Base-by-base conservation (phyloP, 2,113 vertebrate species). In the Serinus canaria region DNA sequence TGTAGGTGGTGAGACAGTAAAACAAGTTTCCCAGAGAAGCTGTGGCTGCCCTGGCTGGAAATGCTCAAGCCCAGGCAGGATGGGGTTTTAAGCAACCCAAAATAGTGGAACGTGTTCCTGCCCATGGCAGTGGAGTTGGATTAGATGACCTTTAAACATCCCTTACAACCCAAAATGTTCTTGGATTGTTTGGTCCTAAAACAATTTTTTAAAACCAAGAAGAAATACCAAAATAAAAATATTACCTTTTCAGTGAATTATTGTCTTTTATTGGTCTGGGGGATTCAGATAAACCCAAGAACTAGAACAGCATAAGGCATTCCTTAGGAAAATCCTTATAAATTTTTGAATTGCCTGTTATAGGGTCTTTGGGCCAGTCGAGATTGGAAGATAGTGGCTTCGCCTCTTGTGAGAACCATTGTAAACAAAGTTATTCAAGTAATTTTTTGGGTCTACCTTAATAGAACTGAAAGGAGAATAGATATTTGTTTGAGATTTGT, bases 341-440 rank as follows among this genome's bases (percentile, higher is more conserved):
- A 6, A 35, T 56, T 75, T 93, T 43, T 89, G 2, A 89, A n/a
- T 68, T 63, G 10, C 13, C 3, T 64, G 2, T 30, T 73, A 58
- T 15, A 53, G 17, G 9, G 31, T 69, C 41, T 77, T 92, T 55
- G 15, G 56, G 62, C 3, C 77, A 72, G 56, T 39, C 49, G 82
- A 78, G 62, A 78, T 64, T 16, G 60, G 33, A 92, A 92, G 47
- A 78, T 15, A 64, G 22, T 33, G 30, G 59, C 31, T 74, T 85
- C 56, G 60, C 11, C 15, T 74, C 27, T 35, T 70, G 33, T 1
- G 1, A 74, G 33, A 79, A 46, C 14, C 43, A 43, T 8, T 27
- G 17, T 52, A 85, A 82, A 66, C 24, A 41, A 83, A 86, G 21
- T 43, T 81, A 95, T 83, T 94, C 50, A 83, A 92, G 68, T 83